A percentile compares a stretch with the other conserved stretches of the same genome.
Evolutionary conservation across 2,888 invertebrate species (phyloP).

Genomic region (Eumerus sabulonum): DNA sequence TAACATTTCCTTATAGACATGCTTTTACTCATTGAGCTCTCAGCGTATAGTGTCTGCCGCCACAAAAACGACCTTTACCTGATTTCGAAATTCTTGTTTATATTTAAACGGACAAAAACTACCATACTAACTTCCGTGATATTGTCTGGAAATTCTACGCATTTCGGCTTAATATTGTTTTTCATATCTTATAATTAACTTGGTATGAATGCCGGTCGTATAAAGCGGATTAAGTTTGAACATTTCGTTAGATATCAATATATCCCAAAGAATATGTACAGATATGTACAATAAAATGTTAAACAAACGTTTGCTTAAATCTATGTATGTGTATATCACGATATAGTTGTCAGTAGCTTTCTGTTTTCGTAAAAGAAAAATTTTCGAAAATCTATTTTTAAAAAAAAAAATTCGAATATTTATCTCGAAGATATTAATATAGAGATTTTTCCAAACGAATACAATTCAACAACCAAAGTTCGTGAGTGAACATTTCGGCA

Average conservation of each 20-base stretch:
- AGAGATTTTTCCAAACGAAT: constrained; percentile 46
- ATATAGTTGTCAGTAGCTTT: constrained; percentile 9
- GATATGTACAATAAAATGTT: no score
- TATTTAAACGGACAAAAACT: constrained; percentile 22
- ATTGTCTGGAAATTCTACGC: no score
- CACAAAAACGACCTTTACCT: constrained; percentile 49
- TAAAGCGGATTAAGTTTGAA: no score
- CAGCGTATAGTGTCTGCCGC: not conserved
- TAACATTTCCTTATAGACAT: no score
- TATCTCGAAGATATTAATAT: constrained; percentile 61
- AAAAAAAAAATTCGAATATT: constrained; percentile 59
- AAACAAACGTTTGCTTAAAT: constrained; percentile 9
- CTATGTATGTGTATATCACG: no score
- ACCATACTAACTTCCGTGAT: no score
- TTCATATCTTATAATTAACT: no score
- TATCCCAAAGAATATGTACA: no score
- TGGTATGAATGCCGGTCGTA: no score
- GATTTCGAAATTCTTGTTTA: constrained; percentile 39
- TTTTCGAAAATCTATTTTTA: constrained; percentile 64
- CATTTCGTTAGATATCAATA: no score
- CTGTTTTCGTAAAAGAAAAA: constrained; percentile 46
- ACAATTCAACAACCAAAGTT: constrained; percentile 52
- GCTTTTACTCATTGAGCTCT: constrained; percentile 4
- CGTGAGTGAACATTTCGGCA: constrained; percentile 42
- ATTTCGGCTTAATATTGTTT: no score